phyloP scores from a whole-genome alignment of 2,113 vertebrate species.

The Oryzias woworae region DNA sequence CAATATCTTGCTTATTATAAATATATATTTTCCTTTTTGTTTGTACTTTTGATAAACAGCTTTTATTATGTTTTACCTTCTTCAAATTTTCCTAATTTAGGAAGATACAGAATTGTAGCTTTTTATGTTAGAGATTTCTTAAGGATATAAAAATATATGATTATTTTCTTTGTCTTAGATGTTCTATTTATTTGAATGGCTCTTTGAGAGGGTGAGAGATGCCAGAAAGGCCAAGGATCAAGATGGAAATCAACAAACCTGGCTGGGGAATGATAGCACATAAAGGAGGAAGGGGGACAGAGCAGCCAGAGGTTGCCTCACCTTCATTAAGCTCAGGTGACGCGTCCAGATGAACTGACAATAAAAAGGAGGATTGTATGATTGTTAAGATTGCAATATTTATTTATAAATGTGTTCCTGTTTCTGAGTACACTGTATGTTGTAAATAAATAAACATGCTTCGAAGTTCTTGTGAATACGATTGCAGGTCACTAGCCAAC shows the following conservation, averaged over 20 bases:
- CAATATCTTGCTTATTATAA: constrained; percentile 41
- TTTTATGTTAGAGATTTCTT: constrained; percentile 58
- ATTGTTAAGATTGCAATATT: constrained; percentile 76
- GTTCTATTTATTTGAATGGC: constrained; percentile 71
- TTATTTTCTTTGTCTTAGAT: constrained; percentile 37
- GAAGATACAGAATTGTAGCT: constrained; percentile 48
- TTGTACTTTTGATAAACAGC: constrained; percentile 50
- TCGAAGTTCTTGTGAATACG: constrained; percentile 76
- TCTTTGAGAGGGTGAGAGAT: constrained; percentile 56
- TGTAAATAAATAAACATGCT: constrained; percentile 80
- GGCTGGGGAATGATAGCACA: constrained; percentile 55
- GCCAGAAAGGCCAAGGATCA: constrained; percentile 24
- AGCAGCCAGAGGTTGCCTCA: constrained; percentile 52
- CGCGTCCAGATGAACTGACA: constrained; percentile 62
- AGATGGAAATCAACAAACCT: constrained; percentile 8
- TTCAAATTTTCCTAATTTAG: constrained; percentile 29
- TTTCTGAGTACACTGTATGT: constrained; percentile 73
- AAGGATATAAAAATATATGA: constrained; percentile 55
- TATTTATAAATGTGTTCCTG: constrained; percentile 75
- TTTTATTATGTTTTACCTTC: constrained; percentile 30
- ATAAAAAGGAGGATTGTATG: constrained; percentile 57
- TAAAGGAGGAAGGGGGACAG: constrained; percentile 17
- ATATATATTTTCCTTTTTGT: constrained; percentile 27
- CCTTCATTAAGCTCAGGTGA: constrained; percentile 81
- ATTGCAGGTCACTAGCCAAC: constrained; percentile 61